Percentiles rank a stretch among this genome's conserved stretches.
Evolutionary conservation across 2,888 invertebrate genomes (phyloP).

Genomic region (Leptinotarsa rubiginosa): DNA sequence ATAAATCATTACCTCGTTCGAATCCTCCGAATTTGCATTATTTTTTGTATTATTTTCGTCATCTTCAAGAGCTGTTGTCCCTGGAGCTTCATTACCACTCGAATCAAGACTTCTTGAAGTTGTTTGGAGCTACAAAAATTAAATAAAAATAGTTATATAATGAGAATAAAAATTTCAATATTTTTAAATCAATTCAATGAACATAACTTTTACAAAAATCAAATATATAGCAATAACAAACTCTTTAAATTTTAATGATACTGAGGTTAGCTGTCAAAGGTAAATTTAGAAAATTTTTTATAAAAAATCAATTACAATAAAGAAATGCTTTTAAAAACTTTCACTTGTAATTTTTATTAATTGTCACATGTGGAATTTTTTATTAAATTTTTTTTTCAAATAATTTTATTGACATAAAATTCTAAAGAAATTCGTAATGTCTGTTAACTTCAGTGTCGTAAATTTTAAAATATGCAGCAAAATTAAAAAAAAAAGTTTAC

Average conservation of each 20-base stretch:
- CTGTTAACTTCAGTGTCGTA: too few relatives aligned
- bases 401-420: too few relatives aligned
- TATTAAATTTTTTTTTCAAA: neutral
- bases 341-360: constrained; percentile 11
- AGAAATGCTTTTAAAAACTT: constrained; percentile 2
- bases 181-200: constrained; percentile 17
- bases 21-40: constrained; percentile 15
- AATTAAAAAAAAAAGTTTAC: too few relatives aligned
- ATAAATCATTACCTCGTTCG: constrained; percentile 30
- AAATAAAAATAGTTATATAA: constrained; percentile 11
- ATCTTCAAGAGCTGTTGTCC: constrained; percentile 39
- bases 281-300: too few relatives aligned
- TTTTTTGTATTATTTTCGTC: constrained; percentile 36
- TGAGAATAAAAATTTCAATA: constrained; percentile 3
- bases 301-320: too few relatives aligned
- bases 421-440: too few relatives aligned
- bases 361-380: constrained; percentile 11
- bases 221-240: neutral
- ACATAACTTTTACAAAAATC: constrained; percentile 7
- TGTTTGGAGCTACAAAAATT: constrained; percentile 15
- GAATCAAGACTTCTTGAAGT: neutral
- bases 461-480: too few relatives aligned
- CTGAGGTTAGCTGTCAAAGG: neutral
- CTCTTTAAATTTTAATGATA: constrained; percentile 11
- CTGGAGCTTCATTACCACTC: constrained; percentile 37